Evolutionary conservation across 1,140 invertebrate genomes (phyloP), one percentile per base, ranked within the genome.

Genomic region (Leptopilina boulardi): DNA sequence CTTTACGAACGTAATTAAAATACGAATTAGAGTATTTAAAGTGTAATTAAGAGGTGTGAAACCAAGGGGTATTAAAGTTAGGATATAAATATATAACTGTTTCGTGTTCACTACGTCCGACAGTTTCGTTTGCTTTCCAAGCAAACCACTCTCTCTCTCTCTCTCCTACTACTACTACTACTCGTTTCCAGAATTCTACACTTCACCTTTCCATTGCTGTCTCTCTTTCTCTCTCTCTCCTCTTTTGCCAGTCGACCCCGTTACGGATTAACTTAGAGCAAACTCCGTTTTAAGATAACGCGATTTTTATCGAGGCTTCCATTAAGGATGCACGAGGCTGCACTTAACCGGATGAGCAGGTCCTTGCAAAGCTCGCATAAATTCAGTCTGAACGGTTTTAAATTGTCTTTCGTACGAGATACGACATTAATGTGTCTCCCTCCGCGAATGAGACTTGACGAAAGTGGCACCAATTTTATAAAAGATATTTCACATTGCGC

Each of bases 271-370:
- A 85, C 80, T 83, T 81, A 83, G 81, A 82, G 80, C 77, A 81
- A 83, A 86, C 74, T 83, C 74, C 77, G 78, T 82, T 84, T 83
- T 80, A 83, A 83, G 78, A 83, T 84, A 86, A 84, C 82, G 84
- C 80, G 77, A 86, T 86, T 86, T 85, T 83, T 83, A 86, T 85
- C 82, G 81, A 82, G 78, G 77, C 80, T 84, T 81, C 81, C 79
- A 84, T 86, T 85, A 85, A 84, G 80, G 78, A 81, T 75, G 78
- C 76, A 70, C 74, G 74, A 79, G 73, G 80, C 78, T 84, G 85
- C 85, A 86, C 85, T 86, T 85, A 86, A 84, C 78, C 78, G 79
- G 79, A 85, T 86, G 83, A 86, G 76, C 81, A 79, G 74, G 80
- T 80, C 76, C 77, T 44, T 59, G 81, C 76, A 75, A 81, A 73